Evolutionary conservation across 2,888 invertebrate species (phyloP).

Genomic region (Germaria angustata): DNA sequence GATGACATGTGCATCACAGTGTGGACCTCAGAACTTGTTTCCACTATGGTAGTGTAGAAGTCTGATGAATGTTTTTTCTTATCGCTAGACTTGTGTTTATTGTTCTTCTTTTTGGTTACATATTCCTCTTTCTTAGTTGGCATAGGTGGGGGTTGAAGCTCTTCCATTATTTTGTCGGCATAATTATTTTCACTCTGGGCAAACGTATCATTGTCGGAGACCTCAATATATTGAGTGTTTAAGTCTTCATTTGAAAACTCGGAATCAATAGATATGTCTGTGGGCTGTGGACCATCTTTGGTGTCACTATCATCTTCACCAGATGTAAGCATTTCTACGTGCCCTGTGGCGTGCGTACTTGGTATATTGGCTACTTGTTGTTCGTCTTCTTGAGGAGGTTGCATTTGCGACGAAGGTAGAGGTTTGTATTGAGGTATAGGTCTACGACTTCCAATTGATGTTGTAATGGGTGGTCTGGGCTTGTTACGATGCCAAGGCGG

Average conservation of each 20-base stretch:
- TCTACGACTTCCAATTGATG: slow-evolving; percentile 80
- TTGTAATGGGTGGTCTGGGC: slow-evolving; percentile 80
- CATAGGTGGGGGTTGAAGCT: slow-evolving; percentile 59
- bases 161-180: slow-evolving; percentile 69
- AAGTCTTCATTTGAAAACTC: slow-evolving; percentile 76
- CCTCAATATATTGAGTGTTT: slow-evolving; percentile 76
- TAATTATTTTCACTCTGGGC: slow-evolving; percentile 66
- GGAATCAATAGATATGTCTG: slow-evolving; percentile 75
- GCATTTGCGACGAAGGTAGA: slow-evolving; percentile 80
- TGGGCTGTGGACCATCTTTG: slow-evolving; percentile 68
- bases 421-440: slow-evolving; percentile 85
- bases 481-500: slow-evolving; percentile 86
- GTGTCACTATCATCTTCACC: slow-evolving; percentile 53
- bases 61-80: slow-evolving; percentile 71
- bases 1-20: slow-evolving; percentile 74
- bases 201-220: slow-evolving; percentile 73
- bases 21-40: slow-evolving; percentile 76
- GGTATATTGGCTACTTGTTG: slow-evolving; percentile 13
- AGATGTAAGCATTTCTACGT: slow-evolving; percentile 18
- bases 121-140: slow-evolving; percentile 76
- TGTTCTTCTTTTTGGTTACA: slow-evolving; percentile 72
- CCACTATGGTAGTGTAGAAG: slow-evolving; percentile 74
- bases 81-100: slow-evolving; percentile 73
- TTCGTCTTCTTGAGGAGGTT: slow-evolving; percentile 72
- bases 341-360: slow-evolving; percentile 23